Conservation (phyloP, 2,797 vertebrate species). For the Oryzias sinensis region DNA sequence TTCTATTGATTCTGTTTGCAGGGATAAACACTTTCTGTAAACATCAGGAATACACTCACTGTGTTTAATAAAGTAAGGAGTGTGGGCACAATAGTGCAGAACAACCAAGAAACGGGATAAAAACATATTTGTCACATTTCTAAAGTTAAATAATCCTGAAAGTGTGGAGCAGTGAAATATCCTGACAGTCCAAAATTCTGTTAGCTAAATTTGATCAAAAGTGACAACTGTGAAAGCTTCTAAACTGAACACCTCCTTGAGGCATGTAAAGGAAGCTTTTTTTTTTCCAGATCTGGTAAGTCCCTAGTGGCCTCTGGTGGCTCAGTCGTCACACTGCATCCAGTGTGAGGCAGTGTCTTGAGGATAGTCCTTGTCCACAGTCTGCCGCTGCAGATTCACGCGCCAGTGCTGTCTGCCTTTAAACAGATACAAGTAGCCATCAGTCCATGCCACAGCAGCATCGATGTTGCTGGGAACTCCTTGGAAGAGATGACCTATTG, state of each 20-base stretch:
- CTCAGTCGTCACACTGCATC: conserved; percentile 78
- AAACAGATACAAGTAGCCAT: conserved; percentile 79
- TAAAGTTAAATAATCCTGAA: neutral
- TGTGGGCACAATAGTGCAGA: too few species aligned
- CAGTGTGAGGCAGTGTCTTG: conserved; percentile 61
- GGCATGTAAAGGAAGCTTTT: too few species aligned
- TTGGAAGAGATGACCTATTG: conserved; percentile 68
- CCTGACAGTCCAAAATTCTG: neutral
- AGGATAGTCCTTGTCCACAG: conserved; percentile 76
- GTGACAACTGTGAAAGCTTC: neutral
- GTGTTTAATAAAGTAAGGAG: too few species aligned
- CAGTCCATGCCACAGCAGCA: conserved; percentile 75
- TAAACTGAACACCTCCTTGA: neutral
- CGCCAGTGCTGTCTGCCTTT: conserved; percentile 79
- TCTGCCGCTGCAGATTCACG: conserved; percentile 64
- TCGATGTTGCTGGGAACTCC: conserved; percentile 72
- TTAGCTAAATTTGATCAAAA: neutral
- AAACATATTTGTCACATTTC: neutral
- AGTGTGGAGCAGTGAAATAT: neutral
- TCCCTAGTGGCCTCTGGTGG: conserved; percentile 54
- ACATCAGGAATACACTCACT: too few species aligned
- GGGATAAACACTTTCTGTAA: too few species aligned
- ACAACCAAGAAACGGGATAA: neutral
- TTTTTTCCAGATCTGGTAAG: conserved; percentile 8
- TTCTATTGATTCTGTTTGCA: too few species aligned